Percentiles rank a stretch among this genome's conserved stretches.
Evolutionary conservation across 2,888 invertebrate species (phyloP).

Genomic region (Gastrophysa polygoni): DNA sequence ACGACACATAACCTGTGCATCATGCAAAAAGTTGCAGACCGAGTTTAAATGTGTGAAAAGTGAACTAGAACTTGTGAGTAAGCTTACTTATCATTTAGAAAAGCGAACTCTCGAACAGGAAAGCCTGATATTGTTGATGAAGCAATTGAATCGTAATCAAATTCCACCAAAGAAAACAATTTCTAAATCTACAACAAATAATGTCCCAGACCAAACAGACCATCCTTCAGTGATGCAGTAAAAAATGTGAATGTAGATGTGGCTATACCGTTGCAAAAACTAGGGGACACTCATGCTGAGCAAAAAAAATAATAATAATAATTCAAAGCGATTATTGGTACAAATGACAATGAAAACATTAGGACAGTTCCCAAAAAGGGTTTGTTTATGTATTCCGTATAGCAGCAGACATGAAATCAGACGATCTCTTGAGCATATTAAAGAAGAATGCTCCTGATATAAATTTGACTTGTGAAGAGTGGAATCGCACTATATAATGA

Average conservation of each 20-base stretch:
- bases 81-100: neutral
- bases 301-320: constrained; percentile 4
- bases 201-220: neutral
- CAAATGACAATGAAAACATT: constrained; percentile 5
- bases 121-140: neutral
- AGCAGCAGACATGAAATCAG: constrained; percentile 2
- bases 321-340: neutral
- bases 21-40: constrained; percentile 7
- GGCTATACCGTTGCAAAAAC: neutral
- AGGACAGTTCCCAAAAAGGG: neutral
- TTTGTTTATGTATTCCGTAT: constrained; percentile 6
- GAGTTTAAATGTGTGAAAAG: constrained; percentile 5
- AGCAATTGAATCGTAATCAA: constrained; percentile 1
- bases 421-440: neutral
- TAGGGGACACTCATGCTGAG: neutral
- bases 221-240: neutral
- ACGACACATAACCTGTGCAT: neutral
- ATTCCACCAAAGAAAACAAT: neutral
- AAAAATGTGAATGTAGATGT: neutral
- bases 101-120: neutral
- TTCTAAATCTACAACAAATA: neutral
- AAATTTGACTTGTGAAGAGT: neutral
- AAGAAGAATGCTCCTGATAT: neutral
- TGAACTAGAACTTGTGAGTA: constrained; percentile 9
- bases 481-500: constrained; percentile 6